Conservation (phyloP, 2,113 vertebrate species). For the Dryoscopus gambensis region DNA sequence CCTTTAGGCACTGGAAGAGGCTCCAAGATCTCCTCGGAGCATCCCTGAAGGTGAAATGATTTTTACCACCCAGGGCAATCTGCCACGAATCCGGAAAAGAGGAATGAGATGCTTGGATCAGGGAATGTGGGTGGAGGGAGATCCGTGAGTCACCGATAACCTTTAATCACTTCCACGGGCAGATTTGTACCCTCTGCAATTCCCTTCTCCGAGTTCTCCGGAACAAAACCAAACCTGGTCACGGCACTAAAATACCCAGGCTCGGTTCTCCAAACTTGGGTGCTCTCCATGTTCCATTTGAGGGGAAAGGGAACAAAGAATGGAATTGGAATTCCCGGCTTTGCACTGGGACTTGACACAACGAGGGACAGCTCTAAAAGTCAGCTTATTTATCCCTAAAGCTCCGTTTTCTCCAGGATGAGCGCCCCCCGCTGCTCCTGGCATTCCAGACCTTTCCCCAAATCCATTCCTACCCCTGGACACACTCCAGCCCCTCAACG, state of each 20-base stretch:
- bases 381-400: neutral
- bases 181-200: neutral
- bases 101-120: accelerated
- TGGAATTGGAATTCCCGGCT: accelerated
- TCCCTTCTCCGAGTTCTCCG: neutral
- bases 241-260: accelerated
- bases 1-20: neutral
- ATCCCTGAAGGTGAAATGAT: neutral
- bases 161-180: neutral
- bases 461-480: neutral
- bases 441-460: neutral
- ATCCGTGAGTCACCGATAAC: neutral
- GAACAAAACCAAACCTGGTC: neutral
- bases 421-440: neutral
- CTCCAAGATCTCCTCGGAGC: neutral
- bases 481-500: accelerated
- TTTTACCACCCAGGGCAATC: neutral
- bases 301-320: neutral
- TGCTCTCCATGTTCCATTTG: accelerated
- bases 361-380: neutral
- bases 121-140: neutral
- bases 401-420: neutral
- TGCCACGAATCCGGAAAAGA: accelerated
- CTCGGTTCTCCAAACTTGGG: neutral
- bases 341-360: neutral